These are phyloP conservation scores for Siphamia tubifer DNA, from an alignment of 2,113 vertebrate genomes.

Conservation along the genomic window DNA sequence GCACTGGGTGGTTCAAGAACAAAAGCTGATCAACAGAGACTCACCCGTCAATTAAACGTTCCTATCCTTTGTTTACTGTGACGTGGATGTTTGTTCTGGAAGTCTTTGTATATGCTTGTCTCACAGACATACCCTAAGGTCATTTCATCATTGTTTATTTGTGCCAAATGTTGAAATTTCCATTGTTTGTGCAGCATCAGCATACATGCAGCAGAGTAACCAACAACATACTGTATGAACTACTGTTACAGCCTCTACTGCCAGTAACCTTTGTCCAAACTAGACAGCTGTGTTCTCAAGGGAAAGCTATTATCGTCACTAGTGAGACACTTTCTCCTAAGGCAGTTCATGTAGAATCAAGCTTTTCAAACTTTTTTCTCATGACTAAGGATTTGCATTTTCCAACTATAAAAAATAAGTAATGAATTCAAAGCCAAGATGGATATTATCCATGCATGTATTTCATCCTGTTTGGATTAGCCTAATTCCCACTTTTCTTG, in stretches of 20 bases:
- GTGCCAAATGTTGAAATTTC: neutral
- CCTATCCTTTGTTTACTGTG: neutral
- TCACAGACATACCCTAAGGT: neutral
- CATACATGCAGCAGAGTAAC: neutral
- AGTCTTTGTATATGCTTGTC: neutral
- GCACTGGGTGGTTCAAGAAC: neutral
- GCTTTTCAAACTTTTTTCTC: constrained; percentile 14
- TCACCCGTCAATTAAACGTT: neutral
- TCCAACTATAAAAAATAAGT: neutral
- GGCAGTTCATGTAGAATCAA: constrained; percentile 34
- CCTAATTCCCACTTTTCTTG: neutral
- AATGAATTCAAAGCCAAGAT: neutral
- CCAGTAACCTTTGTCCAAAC: constrained; percentile 19
- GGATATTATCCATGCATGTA: neutral
- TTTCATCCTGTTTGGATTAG: neutral
- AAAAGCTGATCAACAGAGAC: neutral
- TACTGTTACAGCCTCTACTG: constrained; percentile 3
- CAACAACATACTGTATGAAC: constrained; percentile 31
- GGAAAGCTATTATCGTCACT: constrained; percentile 17
- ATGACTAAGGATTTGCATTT: constrained; percentile 29
- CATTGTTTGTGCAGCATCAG: neutral
- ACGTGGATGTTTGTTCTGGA: neutral
- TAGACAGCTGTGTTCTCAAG: constrained; percentile 59
- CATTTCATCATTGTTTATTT: constrained; percentile 8
- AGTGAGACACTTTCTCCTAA: constrained; percentile 2